phyloP scores from a whole-genome alignment of 2,113 vertebrate genomes.

The Piaya cayana region DNA sequence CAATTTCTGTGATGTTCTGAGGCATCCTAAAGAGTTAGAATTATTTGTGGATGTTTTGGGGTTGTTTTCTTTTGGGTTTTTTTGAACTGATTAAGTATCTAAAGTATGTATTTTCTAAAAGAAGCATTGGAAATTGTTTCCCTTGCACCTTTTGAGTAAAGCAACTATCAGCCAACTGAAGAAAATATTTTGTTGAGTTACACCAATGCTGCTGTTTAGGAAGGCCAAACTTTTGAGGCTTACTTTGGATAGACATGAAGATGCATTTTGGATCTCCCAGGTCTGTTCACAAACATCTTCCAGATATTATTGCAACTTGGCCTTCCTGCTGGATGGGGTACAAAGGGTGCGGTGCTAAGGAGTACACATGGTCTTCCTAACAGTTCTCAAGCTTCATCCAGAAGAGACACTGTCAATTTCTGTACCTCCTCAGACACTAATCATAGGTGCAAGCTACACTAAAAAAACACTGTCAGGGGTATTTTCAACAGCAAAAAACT shows the following conservation, averaged over 20 bases:
- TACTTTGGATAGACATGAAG: background rate
- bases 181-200: background rate
- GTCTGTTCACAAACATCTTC: background rate
- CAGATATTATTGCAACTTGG: background rate
- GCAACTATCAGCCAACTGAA: background rate
- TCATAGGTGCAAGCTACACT: background rate
- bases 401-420: background rate
- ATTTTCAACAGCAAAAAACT: background rate
- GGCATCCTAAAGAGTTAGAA: background rate
- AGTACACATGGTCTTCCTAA: accelerated
- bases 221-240: background rate
- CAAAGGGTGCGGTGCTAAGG: background rate
- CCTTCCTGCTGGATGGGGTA: background rate
- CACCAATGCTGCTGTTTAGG: background rate
- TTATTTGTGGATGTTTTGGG: background rate
- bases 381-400: background rate
- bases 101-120: background rate
- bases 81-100: background rate
- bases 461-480: background rate
- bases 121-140: background rate
- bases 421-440: background rate
- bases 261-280: background rate
- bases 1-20: background rate
- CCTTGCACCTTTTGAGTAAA: background rate
- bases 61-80: background rate